A percentile compares a stretch with the other conserved stretches of the same genome.
Evolutionary conservation across 1,140 invertebrate species (phyloP).

Genomic region (Megathymus violae): DNA sequence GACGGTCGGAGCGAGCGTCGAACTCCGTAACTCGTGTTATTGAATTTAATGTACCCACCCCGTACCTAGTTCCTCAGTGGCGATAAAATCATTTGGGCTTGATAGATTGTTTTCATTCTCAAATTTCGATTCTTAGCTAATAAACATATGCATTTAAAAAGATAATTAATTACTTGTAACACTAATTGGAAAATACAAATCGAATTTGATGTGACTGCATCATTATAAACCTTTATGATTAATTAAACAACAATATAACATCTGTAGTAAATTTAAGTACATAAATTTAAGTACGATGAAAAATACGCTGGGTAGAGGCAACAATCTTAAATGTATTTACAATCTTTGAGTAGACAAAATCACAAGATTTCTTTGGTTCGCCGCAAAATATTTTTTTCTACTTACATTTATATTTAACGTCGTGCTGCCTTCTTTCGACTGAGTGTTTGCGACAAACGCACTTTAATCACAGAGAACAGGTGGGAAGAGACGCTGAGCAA

Average conservation of each 20-base stretch:
- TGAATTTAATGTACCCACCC: conserved; percentile 79
- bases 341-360: conserved; percentile 27
- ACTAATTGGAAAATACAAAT: no score
- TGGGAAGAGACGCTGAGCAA: conserved; percentile 64
- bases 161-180: no score
- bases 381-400: conserved; percentile 67
- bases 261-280: no score
- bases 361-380: conserved; percentile 55
- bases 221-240: no score
- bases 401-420: conserved; percentile 74
- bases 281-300: no score
- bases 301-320: neutral
- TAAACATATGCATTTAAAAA: no score
- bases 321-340: conserved; percentile 9
- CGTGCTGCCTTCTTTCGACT: conserved; percentile 45
- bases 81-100: conserved; percentile 71
- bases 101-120: conserved; percentile 40
- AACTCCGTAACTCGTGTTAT: conserved; percentile 82
- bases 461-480: conserved; percentile 80
- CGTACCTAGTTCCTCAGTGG: conserved; percentile 66
- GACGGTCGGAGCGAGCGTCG: conserved; percentile 78
- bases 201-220: no score
- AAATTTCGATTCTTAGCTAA: no score
- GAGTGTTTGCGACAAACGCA: conserved; percentile 63
- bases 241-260: no score